Conservation (phyloP, 2,888 invertebrate genomes). For the Eupithecia subfuscata region DNA sequence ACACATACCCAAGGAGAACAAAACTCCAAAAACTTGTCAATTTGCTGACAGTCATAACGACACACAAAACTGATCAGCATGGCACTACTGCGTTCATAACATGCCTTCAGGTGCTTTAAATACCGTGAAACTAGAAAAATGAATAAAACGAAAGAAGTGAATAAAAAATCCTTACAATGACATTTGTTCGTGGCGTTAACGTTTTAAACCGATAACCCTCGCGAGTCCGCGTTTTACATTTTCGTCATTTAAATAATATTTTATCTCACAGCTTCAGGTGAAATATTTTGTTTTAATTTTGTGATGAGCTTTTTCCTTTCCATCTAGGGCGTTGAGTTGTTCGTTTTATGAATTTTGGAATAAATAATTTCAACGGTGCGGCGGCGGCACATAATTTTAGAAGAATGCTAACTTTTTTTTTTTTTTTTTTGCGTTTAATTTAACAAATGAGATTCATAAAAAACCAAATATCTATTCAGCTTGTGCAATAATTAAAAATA, state of each 20-base stretch:
- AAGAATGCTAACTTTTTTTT: neutral
- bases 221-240: conserved; percentile 24
- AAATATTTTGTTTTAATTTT: conserved; percentile 26
- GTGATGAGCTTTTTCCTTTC: conserved; percentile 7
- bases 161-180: conserved; percentile 38
- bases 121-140: conserved; percentile 7
- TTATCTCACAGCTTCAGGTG: conserved; percentile 30
- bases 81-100: neutral
- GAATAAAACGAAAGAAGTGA: conserved; percentile 26
- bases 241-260: conserved; percentile 14
- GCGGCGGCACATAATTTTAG: neutral
- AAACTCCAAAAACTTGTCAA: conserved; percentile 43
- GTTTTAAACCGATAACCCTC: conserved; percentile 34
- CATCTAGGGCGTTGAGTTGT: neutral
- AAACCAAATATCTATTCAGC: neutral
- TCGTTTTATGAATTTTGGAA: conserved; percentile 1
- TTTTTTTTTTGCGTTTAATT: neutral
- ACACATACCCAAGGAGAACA: conserved; percentile 50
- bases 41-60: conserved; percentile 36
- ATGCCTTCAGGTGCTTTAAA: neutral
- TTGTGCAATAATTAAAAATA: neutral
- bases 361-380: conserved; percentile 3
- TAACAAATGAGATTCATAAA: neutral
- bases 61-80: neutral
- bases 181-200: conserved; percentile 24